phyloP scores from a whole-genome alignment of 2,797 vertebrate species.

The Hephaestus fuliginosus region DNA sequence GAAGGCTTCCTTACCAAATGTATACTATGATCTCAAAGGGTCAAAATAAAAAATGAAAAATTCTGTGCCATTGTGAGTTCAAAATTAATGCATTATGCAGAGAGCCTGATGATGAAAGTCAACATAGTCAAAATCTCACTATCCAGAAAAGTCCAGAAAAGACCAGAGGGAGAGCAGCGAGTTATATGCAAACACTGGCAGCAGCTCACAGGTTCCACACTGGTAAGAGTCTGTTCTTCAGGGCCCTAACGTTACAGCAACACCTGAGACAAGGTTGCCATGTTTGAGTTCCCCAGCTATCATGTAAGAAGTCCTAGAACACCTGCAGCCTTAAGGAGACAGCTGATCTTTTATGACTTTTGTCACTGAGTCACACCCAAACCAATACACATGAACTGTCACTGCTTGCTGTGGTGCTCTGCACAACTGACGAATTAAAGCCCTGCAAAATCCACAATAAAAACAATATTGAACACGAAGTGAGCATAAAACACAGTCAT shows the following conservation, averaged over 20 bases:
- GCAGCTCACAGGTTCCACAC: neutral
- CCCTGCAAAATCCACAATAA: neutral
- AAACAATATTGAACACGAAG: neutral
- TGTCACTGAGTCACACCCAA: neutral
- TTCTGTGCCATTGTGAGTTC: neutral
- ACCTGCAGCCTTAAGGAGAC: neutral
- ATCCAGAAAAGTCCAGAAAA: neutral
- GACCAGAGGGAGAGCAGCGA: neutral
- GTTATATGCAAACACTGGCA: neutral
- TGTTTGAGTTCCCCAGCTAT: neutral
- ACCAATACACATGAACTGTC: neutral
- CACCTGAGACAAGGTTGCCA: neutral
- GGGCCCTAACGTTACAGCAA: neutral
- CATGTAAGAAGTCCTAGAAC: neutral
- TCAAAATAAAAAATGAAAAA: neutral
- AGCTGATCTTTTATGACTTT: slow-evolving; percentile 16
- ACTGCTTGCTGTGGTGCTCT: neutral
- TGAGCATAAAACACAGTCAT: neutral
- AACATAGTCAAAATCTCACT: too few relatives aligned
- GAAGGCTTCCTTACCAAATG: too few relatives aligned
- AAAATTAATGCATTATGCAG: neutral
- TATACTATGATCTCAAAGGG: neutral
- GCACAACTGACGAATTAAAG: neutral
- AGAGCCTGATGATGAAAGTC: neutral
- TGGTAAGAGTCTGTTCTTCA: neutral